A percentile compares a stretch with the other conserved stretches of the same genome.
These are phyloP conservation scores for Bradypodion ventrale DNA, from an alignment of 2,797 vertebrate genomes.

Conservation along the genomic window DNA sequence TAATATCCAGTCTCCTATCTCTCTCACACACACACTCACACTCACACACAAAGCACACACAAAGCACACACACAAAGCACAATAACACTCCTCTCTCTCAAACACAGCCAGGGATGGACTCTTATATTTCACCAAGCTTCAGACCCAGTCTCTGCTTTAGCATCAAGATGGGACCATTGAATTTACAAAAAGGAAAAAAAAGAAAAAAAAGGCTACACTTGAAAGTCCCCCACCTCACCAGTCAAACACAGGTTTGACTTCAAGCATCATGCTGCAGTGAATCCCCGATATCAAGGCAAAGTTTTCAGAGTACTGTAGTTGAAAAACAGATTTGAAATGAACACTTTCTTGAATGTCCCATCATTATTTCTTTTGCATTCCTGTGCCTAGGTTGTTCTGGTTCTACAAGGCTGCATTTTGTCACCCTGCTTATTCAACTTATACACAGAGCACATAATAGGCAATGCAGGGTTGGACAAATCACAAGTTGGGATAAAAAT, in stretches of 20 bases:
- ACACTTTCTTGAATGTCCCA: not conserved
- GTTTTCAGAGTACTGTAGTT: not conserved
- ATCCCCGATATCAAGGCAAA: no score
- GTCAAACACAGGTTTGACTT: not conserved
- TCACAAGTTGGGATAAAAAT: no score
- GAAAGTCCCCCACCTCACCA: not conserved
- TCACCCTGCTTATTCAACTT: no score
- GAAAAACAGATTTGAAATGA: not conserved
- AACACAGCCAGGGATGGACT: not conserved
- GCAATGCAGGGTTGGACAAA: no score
- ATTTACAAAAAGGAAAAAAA: no score
- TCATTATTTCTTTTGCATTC: no score
- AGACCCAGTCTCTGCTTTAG: not conserved
- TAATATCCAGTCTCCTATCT: constrained; percentile 61
- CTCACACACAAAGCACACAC: not conserved
- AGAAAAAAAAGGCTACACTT: no score
- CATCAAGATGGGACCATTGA: not conserved
- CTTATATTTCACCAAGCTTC: not conserved
- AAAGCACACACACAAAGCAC: not conserved
- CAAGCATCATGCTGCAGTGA: not conserved
- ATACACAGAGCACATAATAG: no score
- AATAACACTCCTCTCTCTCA: not conserved
- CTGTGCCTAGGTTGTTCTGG: no score
- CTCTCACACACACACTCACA: not conserved
- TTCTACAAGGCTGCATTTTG: no score